phyloP scores from a whole-genome alignment of 2,797 vertebrate species.

The Luscinia megarhynchos region DNA sequence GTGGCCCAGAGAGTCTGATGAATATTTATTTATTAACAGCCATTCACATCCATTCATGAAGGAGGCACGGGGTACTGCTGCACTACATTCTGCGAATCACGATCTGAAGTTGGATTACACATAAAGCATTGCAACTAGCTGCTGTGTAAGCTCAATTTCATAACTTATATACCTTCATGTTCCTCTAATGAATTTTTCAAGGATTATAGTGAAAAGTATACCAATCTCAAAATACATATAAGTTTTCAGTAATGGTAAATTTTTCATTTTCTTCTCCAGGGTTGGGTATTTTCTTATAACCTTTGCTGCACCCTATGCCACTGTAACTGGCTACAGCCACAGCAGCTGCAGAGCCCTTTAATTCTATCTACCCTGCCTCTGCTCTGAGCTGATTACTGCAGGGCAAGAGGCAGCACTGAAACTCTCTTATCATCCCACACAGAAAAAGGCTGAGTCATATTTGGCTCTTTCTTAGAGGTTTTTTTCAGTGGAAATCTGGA shows the following conservation, averaged over 20 bases:
- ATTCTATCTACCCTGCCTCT: not conserved
- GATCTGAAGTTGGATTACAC: not conserved
- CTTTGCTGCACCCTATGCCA: not conserved
- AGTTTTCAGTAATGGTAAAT: not conserved
- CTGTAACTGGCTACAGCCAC: not conserved
- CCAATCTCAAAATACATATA: not conserved
- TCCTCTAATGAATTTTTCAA: constrained; percentile 7
- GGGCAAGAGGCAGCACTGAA: not conserved
- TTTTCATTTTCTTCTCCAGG: not conserved
- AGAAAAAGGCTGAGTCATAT: constrained; percentile 28
- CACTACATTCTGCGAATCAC: not conserved
- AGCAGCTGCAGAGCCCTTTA: not conserved
- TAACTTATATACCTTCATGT: not conserved
- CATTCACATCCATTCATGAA: not conserved
- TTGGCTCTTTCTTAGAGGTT: not conserved
- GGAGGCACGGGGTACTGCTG: not conserved
- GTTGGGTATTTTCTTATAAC: not conserved
- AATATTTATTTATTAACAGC: constrained; percentile 23
- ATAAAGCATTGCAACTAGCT: constrained; percentile 20
- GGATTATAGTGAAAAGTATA: not conserved
- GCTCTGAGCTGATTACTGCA: not conserved
- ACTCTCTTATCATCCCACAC: not conserved
- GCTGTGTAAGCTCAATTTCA: not conserved
- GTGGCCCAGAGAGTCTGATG: not conserved
- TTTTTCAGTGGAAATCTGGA: not conserved